A percentile compares a stretch with the other conserved stretches of the same genome.
phyloP scores from a whole-genome alignment of 2,888 invertebrate species.

The Watsonalla cultraria region DNA sequence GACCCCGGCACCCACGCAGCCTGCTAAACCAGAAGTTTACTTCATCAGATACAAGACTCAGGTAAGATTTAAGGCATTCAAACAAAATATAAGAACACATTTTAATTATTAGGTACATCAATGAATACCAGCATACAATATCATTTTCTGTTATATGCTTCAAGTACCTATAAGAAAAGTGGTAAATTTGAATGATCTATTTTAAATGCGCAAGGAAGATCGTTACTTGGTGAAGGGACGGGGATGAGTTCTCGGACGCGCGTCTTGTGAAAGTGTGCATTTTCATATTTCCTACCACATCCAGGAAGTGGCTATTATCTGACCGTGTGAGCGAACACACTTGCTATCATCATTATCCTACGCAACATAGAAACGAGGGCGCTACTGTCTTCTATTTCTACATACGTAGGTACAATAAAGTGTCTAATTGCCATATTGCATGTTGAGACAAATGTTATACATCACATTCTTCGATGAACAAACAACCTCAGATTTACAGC shows the following conservation, averaged over 20 bases:
- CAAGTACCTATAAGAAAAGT: too few species aligned
- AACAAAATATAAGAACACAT: too few species aligned
- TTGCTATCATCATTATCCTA: not conserved
- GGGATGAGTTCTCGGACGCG: not conserved
- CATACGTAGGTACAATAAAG: not conserved
- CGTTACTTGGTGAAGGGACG: not conserved
- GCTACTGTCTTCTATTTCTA: not conserved
- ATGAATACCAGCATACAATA: too few species aligned
- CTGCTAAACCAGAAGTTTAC: slow-evolving; percentile 93
- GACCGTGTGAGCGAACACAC: not conserved
- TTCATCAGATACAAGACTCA: slow-evolving; percentile 94
- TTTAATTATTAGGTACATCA: too few species aligned
- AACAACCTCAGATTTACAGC: not conserved
- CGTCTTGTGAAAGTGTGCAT: not conserved
- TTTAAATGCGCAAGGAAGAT: too few species aligned
- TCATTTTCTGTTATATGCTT: too few species aligned
- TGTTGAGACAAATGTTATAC: slow-evolving; percentile 9
- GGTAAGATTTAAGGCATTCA: slow-evolving; percentile 59
- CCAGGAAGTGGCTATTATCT: not conserved
- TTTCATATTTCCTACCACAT: not conserved
- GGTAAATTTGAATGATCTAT: too few species aligned
- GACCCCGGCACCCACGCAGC: slow-evolving; percentile 89
- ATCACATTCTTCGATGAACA: slow-evolving; percentile 2
- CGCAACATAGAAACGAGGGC: not conserved
- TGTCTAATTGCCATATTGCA: not conserved